Evolutionary conservation across 2,888 invertebrate species (phyloP).

Genomic region (Uloborus plumipes): DNA sequence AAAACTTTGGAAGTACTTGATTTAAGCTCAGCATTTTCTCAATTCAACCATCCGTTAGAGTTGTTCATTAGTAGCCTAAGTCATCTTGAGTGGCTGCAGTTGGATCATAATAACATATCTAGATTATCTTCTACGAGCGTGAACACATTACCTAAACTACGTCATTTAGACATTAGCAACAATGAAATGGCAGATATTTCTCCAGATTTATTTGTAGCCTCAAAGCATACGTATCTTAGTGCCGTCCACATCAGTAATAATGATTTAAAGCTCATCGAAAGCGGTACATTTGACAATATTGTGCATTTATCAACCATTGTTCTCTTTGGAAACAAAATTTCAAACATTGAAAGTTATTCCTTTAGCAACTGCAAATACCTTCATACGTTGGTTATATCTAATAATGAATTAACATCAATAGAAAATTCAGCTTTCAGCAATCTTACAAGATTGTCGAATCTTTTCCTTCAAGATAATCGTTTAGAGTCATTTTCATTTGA

Average conservation of each 20-base stretch:
- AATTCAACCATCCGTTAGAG: conserved; percentile 54
- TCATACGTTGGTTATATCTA: conserved; percentile 84
- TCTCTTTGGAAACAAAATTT: conserved; percentile 81
- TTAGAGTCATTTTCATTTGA: conserved; percentile 40
- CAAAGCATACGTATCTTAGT: conserved; percentile 76
- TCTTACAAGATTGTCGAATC: conserved; percentile 81
- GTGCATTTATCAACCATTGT: conserved; percentile 83
- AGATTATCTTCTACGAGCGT: conserved; percentile 80
- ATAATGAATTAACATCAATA: conserved; percentile 83
- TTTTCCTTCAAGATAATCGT: conserved; percentile 79
- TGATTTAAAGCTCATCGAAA: conserved; percentile 79
- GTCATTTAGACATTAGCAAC: conserved; percentile 74
- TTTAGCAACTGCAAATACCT: conserved; percentile 85
- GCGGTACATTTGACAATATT: conserved; percentile 81
- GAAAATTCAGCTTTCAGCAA: conserved; percentile 82
- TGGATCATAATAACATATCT: conserved; percentile 81
- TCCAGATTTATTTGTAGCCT: conserved; percentile 80
- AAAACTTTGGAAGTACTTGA: conserved; percentile 85
- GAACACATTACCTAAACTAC: conserved; percentile 80
- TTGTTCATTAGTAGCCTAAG: conserved; percentile 38
- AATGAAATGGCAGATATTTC: conserved; percentile 73
- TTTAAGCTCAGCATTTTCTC: conserved; percentile 79
- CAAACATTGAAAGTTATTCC: conserved; percentile 79
- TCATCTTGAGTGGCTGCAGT: conserved; percentile 66
- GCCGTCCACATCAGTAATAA: conserved; percentile 88